Evolutionary conservation across 1,140 invertebrate species (phyloP), one percentile per base, ranked within the genome.

Genomic region (Drosophila nannoptera): DNA sequence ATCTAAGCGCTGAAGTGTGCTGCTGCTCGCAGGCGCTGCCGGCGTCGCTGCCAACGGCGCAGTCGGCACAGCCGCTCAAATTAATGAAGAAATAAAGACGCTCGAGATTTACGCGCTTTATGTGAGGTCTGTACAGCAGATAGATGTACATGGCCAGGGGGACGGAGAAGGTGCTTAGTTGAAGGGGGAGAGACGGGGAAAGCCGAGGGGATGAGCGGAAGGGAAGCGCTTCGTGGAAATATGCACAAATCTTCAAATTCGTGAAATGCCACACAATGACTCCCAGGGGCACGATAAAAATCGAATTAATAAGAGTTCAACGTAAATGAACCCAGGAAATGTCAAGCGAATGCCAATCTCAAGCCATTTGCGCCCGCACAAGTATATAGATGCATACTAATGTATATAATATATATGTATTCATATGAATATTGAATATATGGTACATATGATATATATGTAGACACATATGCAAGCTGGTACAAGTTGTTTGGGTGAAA

Each of bases 41-140:
- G 35, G 29, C 54, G 54, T 62, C 65, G 59, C 36, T 49, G 61
- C 29, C 61, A 42, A 36, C 68, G 78, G 53, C 38, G 78, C 22
- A 22, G 22, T 22, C 22, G 22, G 22, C 22, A 22, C 1, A 22
- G 22, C 72, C 72, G 84, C 84, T 84, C 78, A 87, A 87, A 87
- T 87, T 87, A 87, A 87, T 87, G 84, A 87, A 87, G 84, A 87
- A 87, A 87, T 87, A 87, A 87, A 87, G 81, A 81, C 86, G 75
- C 66, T 75, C 64, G 81, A 84, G 81, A 84, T 84, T 84, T 84
- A 84, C 81, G 81, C 80, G 80, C 80, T 84, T 62, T 78, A 83
- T 67, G 71, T 73, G 75, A 78, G 72, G 22, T 69, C 54, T 40
- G 35, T 49, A 45, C 11, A 42, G 11, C 40, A 22, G 22, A 29